Conservation (phyloP, 2,888 invertebrate species). For the Phengaris alcon region DNA sequence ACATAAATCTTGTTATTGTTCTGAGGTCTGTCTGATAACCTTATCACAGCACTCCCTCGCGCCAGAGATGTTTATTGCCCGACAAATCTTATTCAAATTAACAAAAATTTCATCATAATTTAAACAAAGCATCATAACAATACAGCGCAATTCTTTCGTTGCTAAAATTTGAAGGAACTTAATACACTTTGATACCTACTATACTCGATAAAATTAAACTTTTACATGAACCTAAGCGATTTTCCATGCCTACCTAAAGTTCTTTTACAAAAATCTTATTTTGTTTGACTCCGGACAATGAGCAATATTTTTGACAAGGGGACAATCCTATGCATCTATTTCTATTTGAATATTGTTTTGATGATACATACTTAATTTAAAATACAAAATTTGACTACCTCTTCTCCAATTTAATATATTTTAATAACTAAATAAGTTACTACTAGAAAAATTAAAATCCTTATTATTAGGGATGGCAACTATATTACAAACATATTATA, state of each 20-base stretch:
- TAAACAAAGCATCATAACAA: background rate
- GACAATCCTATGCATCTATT: background rate
- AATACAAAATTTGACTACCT: background rate
- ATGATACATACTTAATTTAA: background rate
- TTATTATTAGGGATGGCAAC: background rate
- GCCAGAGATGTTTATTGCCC: constrained; percentile 22
- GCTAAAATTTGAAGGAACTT: constrained; percentile 1
- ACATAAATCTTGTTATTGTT: constrained; percentile 27
- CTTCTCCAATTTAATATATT: background rate
- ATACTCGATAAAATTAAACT: background rate
- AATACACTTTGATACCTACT: background rate
- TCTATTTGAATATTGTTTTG: background rate
- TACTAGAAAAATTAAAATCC: background rate
- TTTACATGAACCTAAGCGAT: background rate
- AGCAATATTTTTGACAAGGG: background rate
- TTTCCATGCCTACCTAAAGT: background rate
- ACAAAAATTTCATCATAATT: constrained; percentile 24
- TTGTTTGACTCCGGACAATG: background rate
- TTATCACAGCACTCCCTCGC: constrained; percentile 35
- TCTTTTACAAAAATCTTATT: background rate
- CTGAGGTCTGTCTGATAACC: constrained; percentile 33
- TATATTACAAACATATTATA: constrained; percentile 6
- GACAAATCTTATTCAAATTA: constrained; percentile 20
- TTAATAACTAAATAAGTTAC: background rate
- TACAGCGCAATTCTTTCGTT: constrained; percentile 7